These are phyloP conservation scores for Macquaria australasica DNA, from an alignment of 2,113 vertebrate genomes.

Conservation along the genomic window DNA sequence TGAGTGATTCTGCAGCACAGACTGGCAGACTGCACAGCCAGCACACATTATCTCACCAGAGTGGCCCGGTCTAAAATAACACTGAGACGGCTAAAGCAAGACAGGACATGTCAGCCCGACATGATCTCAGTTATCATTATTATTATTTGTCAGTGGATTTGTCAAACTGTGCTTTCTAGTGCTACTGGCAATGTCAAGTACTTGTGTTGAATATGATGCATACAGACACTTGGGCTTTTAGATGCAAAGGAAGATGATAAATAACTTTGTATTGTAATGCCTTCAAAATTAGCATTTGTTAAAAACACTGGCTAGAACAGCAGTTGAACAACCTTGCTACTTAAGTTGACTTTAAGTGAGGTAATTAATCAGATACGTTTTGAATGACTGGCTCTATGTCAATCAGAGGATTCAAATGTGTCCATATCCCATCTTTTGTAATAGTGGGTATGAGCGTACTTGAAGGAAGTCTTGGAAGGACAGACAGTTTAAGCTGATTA, in stretches of 20 bases:
- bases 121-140: constrained; percentile 37
- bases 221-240: background rate
- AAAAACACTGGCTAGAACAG: background rate
- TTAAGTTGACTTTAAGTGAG: background rate
- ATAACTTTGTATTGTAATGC: background rate
- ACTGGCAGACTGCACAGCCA: constrained; percentile 56
- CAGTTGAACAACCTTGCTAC: background rate
- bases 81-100: constrained; percentile 47
- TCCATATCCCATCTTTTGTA: background rate
- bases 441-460: background rate
- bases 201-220: background rate
- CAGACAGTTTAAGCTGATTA: background rate
- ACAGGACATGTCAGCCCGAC: constrained; percentile 52
- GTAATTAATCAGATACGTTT: background rate
- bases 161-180: constrained; percentile 7
- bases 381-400: background rate
- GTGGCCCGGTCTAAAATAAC: constrained; percentile 57
- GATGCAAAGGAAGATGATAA: background rate
- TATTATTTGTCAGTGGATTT: constrained; percentile 12
- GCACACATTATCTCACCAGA: constrained; percentile 61
- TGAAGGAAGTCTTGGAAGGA: constrained; percentile 1
- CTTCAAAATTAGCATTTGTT: background rate
- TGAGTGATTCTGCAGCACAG: constrained; percentile 66
- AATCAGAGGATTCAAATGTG: constrained; percentile 5
- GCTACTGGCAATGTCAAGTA: background rate